These are phyloP conservation scores for Didymodactylos carnosus DNA, from an alignment of 2,888 invertebrate species.

Conservation along the genomic window DNA sequence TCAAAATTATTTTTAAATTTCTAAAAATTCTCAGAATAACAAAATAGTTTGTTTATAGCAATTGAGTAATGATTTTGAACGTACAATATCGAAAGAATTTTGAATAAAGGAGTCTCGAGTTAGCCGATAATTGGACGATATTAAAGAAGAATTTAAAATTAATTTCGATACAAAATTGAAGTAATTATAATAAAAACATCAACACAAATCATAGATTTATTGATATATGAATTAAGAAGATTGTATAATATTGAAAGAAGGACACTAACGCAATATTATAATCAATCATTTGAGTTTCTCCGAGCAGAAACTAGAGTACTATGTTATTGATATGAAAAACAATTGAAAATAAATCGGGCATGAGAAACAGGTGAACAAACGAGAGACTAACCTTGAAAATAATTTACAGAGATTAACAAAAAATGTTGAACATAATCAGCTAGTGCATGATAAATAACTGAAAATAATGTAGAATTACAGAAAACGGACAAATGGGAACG, in stretches of 20 bases:
- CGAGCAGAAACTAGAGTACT: neutral
- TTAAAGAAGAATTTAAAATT: too few relatives aligned
- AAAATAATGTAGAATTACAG: too few relatives aligned
- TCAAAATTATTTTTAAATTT: neutral
- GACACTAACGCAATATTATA: neutral
- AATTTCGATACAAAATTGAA: conserved; percentile 25
- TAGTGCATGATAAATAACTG: too few relatives aligned
- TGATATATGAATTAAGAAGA: conserved; percentile 14
- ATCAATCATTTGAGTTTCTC: neutral
- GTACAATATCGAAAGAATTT: conserved; percentile 22
- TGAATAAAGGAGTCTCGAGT: conserved; percentile 23
- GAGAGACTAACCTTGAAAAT: neutral
- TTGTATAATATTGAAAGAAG: neutral
- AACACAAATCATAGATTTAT: conserved; percentile 23
- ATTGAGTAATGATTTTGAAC: conserved; percentile 22
- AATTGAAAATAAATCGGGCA: neutral
- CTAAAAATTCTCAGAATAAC: neutral
- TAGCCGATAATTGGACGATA: conserved; percentile 24
- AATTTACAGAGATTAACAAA: too few relatives aligned
- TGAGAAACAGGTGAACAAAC: neutral
- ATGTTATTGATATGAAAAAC: neutral
- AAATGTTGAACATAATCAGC: too few relatives aligned
- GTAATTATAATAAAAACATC: conserved; percentile 22
- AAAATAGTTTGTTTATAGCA: conserved; percentile 24
- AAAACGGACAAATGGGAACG: neutral